Evolutionary conservation across 2,113 vertebrate species (phyloP).

Genomic region (Saccopteryx bilineata): DNA sequence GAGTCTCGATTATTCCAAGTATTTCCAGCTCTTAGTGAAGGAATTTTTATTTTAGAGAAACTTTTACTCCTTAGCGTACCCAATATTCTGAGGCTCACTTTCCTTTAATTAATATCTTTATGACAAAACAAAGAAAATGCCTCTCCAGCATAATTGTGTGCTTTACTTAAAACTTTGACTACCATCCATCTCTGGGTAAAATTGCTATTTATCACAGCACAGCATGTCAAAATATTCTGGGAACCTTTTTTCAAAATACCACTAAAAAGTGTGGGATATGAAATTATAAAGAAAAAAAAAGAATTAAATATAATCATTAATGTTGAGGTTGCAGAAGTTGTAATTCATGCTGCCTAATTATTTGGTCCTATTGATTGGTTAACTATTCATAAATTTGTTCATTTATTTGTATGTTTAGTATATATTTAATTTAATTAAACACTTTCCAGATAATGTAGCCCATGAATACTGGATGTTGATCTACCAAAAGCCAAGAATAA

Average conservation of each 20-base stretch:
- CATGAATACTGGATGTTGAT: not conserved
- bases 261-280: not conserved
- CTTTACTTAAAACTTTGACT: not conserved
- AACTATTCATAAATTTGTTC: slow-evolving; percentile 17
- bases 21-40: not conserved
- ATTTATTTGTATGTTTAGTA: not conserved
- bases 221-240: not conserved
- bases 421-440: not conserved
- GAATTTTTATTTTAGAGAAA: not conserved
- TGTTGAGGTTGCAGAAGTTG: not conserved
- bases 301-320: not conserved
- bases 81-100: not conserved
- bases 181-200: not conserved
- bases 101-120: not conserved
- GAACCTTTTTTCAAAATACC: not conserved
- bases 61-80: not conserved
- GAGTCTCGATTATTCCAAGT: not conserved
- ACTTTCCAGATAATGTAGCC: not conserved
- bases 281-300: not conserved
- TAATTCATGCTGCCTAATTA: not conserved
- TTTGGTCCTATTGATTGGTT: not conserved
- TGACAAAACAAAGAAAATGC: not conserved
- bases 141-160: not conserved
- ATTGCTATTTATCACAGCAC: not conserved
- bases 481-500: not conserved